Percentiles rank a stretch among this genome's conserved stretches.
Evolutionary conservation across 2,888 invertebrate genomes (phyloP).

Genomic region (Anticlea derivata): DNA sequence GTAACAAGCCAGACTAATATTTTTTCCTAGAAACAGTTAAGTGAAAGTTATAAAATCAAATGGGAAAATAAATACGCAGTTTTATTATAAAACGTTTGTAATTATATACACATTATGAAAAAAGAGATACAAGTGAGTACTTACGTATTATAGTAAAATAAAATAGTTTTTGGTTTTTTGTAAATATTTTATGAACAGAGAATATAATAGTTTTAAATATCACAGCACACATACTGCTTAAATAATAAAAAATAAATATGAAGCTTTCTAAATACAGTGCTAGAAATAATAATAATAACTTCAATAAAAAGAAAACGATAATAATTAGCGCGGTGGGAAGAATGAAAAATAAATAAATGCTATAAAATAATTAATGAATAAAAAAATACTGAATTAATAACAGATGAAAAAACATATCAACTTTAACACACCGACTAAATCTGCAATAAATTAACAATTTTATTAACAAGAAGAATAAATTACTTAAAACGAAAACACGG

Average conservation of each 20-base stretch:
- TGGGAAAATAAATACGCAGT: conserved; percentile 25
- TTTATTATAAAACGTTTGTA: conserved; percentile 23
- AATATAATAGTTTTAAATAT: conserved; percentile 44
- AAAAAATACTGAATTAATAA: conserved; percentile 10
- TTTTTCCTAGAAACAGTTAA: neutral
- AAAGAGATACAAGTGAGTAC: neutral
- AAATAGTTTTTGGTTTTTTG: conserved; percentile 40
- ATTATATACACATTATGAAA: conserved; percentile 29
- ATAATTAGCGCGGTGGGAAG: conserved; percentile 29
- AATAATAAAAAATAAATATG: conserved; percentile 5
- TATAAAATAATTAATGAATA: conserved; percentile 12
- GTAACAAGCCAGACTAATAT: neutral
- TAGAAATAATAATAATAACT: conserved; percentile 15
- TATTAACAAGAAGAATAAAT: conserved; percentile 38
- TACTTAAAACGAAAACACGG: conserved; percentile 3
- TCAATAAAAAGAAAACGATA: conserved; percentile 8
- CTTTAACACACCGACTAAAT: conserved; percentile 52
- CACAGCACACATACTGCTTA: conserved; percentile 70
- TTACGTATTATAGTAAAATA: neutral
- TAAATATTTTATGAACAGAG: conserved; percentile 23
- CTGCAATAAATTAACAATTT: conserved; percentile 54
- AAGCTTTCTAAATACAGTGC: neutral
- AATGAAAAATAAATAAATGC: conserved; percentile 11
- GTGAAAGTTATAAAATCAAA: conserved; percentile 23
- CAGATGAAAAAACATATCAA: conserved; percentile 22